A percentile compares a stretch with the other conserved stretches of the same genome.
Conservation (phyloP, 2,113 vertebrate genomes). For the Tiliqua scincoides region DNA sequence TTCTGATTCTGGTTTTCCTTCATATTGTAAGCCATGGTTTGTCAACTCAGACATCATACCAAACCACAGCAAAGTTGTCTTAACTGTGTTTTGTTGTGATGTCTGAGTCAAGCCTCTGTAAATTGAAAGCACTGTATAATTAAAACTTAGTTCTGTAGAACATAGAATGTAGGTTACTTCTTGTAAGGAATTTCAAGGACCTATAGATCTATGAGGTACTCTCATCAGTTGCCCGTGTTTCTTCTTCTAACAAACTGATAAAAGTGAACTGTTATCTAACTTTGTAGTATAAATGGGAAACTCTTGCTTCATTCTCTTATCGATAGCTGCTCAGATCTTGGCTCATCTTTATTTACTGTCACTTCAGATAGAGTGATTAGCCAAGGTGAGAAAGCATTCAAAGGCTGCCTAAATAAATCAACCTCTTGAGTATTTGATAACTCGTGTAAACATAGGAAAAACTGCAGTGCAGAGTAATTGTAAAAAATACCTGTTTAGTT, state of each 20-base stretch:
- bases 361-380: background rate
- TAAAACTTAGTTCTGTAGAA: too few species aligned
- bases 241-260: background rate
- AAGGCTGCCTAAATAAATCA: background rate
- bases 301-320: background rate
- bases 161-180: too few species aligned
- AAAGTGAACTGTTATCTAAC: background rate
- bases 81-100: too few species aligned
- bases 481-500: accelerated
- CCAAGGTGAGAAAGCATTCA: background rate
- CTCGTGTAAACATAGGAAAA: background rate
- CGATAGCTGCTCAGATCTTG: background rate
- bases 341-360: background rate
- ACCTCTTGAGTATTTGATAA: background rate
- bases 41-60: too few species aligned
- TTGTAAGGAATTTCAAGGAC: too few species aligned
- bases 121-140: too few species aligned
- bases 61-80: too few species aligned
- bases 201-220: too few species aligned
- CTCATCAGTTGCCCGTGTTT: too few species aligned
- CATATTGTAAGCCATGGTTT: too few species aligned
- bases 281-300: background rate
- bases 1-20: too few species aligned
- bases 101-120: too few species aligned
- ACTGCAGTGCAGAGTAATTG: accelerated